phyloP scores from a whole-genome alignment of 2,113 vertebrate genomes.

The Promerops cafer region DNA sequence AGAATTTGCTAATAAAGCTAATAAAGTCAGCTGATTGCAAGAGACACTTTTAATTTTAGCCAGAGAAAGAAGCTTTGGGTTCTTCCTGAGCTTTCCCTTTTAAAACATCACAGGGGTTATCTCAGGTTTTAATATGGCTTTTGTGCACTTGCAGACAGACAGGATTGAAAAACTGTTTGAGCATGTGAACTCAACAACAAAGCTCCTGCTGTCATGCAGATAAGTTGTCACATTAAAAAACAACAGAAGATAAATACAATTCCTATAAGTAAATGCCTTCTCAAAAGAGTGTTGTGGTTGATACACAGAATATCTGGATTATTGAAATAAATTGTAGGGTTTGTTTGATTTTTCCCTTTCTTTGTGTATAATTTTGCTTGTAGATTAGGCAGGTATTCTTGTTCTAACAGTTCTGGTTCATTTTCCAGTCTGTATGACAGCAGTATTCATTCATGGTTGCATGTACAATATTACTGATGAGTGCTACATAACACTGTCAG shows the following conservation, averaged over 20 bases:
- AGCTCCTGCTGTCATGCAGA: background rate
- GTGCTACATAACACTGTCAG: background rate
- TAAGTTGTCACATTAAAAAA: background rate
- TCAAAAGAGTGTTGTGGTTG: background rate
- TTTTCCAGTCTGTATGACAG: background rate
- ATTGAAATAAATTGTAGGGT: background rate
- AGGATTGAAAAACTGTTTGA: background rate
- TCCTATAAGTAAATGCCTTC: background rate
- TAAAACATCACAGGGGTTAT: background rate
- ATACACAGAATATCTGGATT: background rate
- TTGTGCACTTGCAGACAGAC: background rate
- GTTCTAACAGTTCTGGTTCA: background rate
- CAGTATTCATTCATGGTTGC: background rate
- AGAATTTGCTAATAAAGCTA: conserved; percentile 3
- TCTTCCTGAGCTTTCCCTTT: background rate
- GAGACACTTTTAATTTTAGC: conserved; percentile 11
- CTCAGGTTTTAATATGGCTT: background rate
- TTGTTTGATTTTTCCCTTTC: background rate
- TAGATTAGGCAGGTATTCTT: background rate
- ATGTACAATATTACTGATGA: background rate
- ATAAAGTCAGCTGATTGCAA: background rate
- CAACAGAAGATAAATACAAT: background rate
- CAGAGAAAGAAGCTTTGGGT: background rate
- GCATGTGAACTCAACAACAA: background rate
- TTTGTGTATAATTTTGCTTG: background rate